These are phyloP conservation scores for Myiopsitta monachus DNA, from an alignment of 2,113 vertebrate genomes.

Conservation along the genomic window DNA sequence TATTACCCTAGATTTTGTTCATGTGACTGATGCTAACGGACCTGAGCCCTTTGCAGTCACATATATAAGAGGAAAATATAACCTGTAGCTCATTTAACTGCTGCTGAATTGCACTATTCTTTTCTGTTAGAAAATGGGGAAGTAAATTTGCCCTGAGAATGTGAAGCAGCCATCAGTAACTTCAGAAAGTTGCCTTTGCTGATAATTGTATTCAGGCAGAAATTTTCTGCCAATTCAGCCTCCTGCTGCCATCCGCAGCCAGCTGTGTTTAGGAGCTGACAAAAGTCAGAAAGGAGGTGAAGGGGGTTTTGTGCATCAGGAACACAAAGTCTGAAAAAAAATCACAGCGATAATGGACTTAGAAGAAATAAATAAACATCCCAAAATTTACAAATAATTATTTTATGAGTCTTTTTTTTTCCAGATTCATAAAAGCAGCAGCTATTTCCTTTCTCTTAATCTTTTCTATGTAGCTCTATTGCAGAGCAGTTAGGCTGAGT, in stretches of 20 bases:
- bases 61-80: not conserved
- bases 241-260: constrained; percentile 59
- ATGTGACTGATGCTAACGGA: not conserved
- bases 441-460: not conserved
- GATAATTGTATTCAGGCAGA: not conserved
- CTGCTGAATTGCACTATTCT: not conserved
- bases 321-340: not conserved
- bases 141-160: not conserved
- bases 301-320: not conserved
- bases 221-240: constrained; percentile 39
- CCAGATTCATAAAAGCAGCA: not conserved
- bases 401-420: not conserved
- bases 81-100: not conserved
- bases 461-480: not conserved
- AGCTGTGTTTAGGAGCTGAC: constrained; percentile 11
- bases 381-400: not conserved
- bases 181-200: not conserved
- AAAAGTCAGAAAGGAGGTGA: not conserved
- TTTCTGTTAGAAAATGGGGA: not conserved
- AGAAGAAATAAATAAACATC: not conserved
- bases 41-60: not conserved
- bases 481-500: not conserved
- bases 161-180: not conserved
- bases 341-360: not conserved
- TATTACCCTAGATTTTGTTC: not conserved